Base-by-base conservation (phyloP, 2,113 vertebrate species). In the Notiomystis cincta region DNA sequence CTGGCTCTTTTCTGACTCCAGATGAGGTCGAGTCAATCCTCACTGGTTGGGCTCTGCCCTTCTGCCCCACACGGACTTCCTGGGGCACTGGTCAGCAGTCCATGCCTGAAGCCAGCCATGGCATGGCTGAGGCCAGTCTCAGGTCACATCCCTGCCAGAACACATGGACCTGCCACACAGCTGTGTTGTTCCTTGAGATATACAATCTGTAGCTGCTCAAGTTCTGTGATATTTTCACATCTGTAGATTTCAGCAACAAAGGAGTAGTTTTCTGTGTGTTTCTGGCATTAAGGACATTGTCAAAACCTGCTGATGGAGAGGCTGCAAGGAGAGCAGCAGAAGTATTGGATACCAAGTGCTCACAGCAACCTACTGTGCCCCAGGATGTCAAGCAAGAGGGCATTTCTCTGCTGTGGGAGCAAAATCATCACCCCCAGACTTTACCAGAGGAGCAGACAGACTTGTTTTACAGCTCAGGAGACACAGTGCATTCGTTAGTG, bases 151-250 rank as follows among this genome's bases (percentile, higher is more conserved):
- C 31, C 35, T 51, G 60, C 8, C 14, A 28, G 45, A 30, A 6
- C n/a, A 60, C 33, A 10, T 4, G n/a, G 45, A n/a, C 13, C 53
- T 82, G 61, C n/a, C n/a, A 53, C 60, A n/a, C 38, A 45, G 0
- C 13, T 0, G 0, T 7, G 15, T 21, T 1, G 1, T 53, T 88
- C 75, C 62, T 53, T 35, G 66, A 30, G 45, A 15, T 2, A 1
- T 38, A 7, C 38, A 60, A 11, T 44, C 47, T 47, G 11, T 23
- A 11, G 67, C 24, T 58, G 13, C 21, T 87, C 4, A 9, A 15
- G 9, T 53, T 89, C 69, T 38, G 23, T 85, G 54, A 7, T 51
- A 5, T 58, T 83, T 81, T 78, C n/a, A 3, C 2, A 0, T 33
- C 51, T 64, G 30, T 54, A 33, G 22, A 56, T 79, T 48, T 45